Evolutionary conservation across 1,140 invertebrate genomes (phyloP).

Genomic region (Hesperophylax magnus): DNA sequence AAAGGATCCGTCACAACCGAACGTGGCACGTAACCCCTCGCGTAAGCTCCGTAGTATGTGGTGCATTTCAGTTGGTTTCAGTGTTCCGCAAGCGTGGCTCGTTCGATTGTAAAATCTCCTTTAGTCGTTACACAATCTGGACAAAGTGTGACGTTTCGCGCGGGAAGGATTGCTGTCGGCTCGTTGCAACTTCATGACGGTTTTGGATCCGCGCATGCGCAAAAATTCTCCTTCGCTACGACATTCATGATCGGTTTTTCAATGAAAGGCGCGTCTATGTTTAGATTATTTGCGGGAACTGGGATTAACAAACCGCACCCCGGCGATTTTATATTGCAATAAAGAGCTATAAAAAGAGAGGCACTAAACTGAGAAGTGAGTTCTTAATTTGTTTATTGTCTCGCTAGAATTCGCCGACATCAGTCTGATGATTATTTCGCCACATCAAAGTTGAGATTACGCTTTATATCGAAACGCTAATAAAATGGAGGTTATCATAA

Average conservation of each 20-base stretch:
- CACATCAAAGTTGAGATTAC: slow-evolving; percentile 25
- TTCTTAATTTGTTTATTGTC: slow-evolving; percentile 5
- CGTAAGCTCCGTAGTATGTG: too few relatives aligned
- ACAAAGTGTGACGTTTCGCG: slow-evolving; percentile 1
- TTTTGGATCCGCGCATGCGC: background rate
- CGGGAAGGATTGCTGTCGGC: background rate
- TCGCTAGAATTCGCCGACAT: background rate
- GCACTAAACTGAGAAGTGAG: background rate
- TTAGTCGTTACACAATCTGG: background rate
- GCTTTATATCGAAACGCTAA: background rate
- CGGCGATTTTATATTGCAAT: slow-evolving; percentile 1
- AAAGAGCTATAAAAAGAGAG: background rate
- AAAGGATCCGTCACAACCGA: background rate
- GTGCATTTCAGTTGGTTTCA: too few relatives aligned
- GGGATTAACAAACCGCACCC: slow-evolving; percentile 1
- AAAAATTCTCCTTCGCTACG: background rate
- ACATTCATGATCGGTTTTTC: slow-evolving; percentile 20
- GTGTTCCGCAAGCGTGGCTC: too few relatives aligned
- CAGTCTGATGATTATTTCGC: background rate
- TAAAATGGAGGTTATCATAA: slow-evolving; percentile 16
- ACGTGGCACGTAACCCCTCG: too few relatives aligned
- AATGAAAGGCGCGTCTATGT: slow-evolving; percentile 16
- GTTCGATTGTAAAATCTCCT: too few relatives aligned
- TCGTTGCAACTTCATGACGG: background rate
- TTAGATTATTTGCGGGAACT: background rate